Base-by-base conservation (phyloP, 2,113 vertebrate species). In the Hemibagrus wyckioides region DNA sequence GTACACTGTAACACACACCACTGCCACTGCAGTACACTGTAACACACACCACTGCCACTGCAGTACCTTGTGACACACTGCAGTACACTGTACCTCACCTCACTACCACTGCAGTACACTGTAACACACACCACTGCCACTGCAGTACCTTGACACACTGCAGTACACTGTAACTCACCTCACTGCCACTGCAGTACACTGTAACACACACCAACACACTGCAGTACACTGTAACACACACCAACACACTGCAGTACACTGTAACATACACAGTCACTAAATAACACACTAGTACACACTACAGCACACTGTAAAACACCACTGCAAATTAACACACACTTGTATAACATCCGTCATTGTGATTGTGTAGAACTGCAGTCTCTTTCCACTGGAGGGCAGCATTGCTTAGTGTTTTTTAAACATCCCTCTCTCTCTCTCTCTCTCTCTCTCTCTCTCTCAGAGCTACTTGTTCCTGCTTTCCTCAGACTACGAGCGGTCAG, bases 391-490 rank as follows among this genome's bases (percentile, higher is more conserved):
- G 94, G 95, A 91, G 91, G 92, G 94, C 84, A 89, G 65, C 71
- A 30, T 84, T 89, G 84, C 17, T 83, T 3, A n/a, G n/a, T 69
- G 83, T 3, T 69, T 52, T 48, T 48, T 33, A 14, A 30, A 19
- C 25, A 61, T 61, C 19, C 73, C 3, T 9, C 41, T 59, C 8
- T 80, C 52, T 54, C 39, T 9, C 3, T 76, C 39, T 21, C 0
- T 33, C 23, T 79, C 1, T 83, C 59, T 83, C 13, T 85, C 48
- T 85, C 89, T 61, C 76, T 84, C 91, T 89, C 91, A 99, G 98
- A 98, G 97, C 92, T 98, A 96, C 93, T 91, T 97, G 86, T 99
- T 99, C 92, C 95, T 99, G 63, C 92, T 99, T 50, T 99, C 98
- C 0, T 99, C 98, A 0, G 98, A 99, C 92, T 99, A 99, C 0